These are phyloP conservation scores for Bubo scandiacus DNA, from an alignment of 2,113 vertebrate species.

Conservation along the genomic window DNA sequence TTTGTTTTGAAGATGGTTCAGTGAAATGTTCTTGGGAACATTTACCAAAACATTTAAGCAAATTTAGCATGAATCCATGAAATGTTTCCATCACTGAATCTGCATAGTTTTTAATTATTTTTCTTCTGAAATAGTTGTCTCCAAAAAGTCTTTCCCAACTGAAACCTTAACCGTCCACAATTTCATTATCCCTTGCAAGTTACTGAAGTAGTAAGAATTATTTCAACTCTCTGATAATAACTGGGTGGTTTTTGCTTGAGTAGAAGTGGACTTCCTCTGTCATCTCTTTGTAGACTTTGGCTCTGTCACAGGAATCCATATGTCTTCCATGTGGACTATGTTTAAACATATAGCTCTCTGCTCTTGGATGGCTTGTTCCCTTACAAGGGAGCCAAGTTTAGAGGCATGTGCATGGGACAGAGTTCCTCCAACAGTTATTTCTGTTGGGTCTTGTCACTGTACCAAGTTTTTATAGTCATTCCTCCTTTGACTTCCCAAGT, in stretches of 20 bases:
- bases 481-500: background rate
- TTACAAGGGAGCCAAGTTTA: background rate
- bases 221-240: background rate
- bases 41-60: constrained; percentile 3
- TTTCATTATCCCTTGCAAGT: background rate
- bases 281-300: constrained; percentile 12
- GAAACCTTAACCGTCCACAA: background rate
- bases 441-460: background rate
- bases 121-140: background rate
- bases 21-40: constrained; percentile 2
- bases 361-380: background rate
- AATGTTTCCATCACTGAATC: constrained; percentile 24
- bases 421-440: constrained; percentile 20
- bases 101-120: background rate
- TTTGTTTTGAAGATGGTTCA: constrained; percentile 38
- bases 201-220: background rate
- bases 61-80: constrained; percentile 40
- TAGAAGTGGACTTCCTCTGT: background rate
- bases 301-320: background rate
- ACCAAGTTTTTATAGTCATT: constrained; percentile 7
- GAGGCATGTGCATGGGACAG: background rate
- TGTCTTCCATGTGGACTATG: background rate
- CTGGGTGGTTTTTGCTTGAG: background rate
- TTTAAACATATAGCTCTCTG: background rate
- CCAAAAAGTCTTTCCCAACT: background rate